Conservation (phyloP, 2,113 vertebrate species). For the Phalacrocorax pelagicus region DNA sequence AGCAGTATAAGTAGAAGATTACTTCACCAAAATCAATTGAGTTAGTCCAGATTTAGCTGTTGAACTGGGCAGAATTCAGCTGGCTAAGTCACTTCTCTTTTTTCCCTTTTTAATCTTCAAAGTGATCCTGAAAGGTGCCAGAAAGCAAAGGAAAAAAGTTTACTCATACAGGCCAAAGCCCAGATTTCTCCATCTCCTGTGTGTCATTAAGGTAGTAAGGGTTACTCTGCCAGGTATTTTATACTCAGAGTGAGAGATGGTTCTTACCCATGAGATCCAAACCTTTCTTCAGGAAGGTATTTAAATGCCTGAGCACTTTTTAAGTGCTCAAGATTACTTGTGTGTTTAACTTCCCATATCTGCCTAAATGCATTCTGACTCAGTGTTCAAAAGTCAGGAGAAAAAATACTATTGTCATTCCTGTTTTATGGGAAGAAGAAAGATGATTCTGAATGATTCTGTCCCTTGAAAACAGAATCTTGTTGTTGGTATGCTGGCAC, state of each 20-base stretch:
- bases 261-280: neutral
- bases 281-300: neutral
- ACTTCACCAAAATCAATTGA: slow-evolving; percentile 17
- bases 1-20: neutral
- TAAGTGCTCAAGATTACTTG: neutral
- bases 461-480: neutral
- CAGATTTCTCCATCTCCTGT: neutral
- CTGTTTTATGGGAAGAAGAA: neutral
- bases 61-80: neutral
- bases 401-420: neutral
- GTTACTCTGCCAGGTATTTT: neutral
- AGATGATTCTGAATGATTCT: neutral
- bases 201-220: neutral
- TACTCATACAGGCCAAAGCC: neutral
- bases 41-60: neutral
- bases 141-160: neutral
- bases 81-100: neutral
- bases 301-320: neutral
- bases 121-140: slow-evolving; percentile 6
- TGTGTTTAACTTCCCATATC: neutral
- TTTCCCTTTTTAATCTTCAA: slow-evolving; percentile 4
- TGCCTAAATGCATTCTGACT: neutral
- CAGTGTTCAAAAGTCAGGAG: neutral
- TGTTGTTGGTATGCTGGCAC: neutral
- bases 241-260: neutral